Evolutionary conservation across 2,888 invertebrate genomes (phyloP).

Genomic region (Pandemis heparana): DNA sequence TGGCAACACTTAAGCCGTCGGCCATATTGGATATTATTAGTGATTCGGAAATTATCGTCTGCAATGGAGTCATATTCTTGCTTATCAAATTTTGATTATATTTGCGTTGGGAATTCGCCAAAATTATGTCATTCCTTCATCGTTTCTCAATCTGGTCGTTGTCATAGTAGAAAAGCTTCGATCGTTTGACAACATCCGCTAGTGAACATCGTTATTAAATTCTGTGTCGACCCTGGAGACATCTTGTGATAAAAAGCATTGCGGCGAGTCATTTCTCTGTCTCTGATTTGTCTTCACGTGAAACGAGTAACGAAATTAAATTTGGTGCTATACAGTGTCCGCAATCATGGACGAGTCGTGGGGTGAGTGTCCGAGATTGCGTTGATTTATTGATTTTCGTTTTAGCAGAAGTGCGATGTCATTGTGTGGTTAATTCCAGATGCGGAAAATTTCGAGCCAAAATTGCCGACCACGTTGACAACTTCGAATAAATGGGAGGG

Average conservation of each 20-base stretch:
- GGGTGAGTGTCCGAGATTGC: conserved; percentile 82
- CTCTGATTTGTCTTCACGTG: conserved; percentile 77
- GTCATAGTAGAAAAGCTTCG: conserved; percentile 80
- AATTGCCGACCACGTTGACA: conserved; percentile 86
- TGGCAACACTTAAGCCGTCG: conserved; percentile 57
- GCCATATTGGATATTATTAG: conserved; percentile 78
- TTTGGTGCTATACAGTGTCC: conserved; percentile 71
- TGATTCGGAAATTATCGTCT: conserved; percentile 81
- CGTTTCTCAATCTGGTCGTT: conserved; percentile 76
- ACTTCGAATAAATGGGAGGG: conserved; percentile 93
- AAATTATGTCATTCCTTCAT: conserved; percentile 83
- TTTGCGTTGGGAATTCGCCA: conserved; percentile 79
- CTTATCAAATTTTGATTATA: conserved; percentile 79
- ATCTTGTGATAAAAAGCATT: conserved; percentile 83
- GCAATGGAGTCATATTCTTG: conserved; percentile 85
- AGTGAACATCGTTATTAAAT: conserved; percentile 74
- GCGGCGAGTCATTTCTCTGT: conserved; percentile 71
- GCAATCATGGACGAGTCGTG: conserved; percentile 89
- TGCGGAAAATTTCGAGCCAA: conserved; percentile 90
- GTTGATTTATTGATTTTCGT: conserved; percentile 51
- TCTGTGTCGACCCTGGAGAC: conserved; percentile 82
- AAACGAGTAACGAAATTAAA: conserved; percentile 75
- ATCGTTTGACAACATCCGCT: conserved; percentile 82
- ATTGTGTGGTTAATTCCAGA: conserved; percentile 84
- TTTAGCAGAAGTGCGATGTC: conserved; percentile 54